These are phyloP conservation scores for Cryptus viduatorius DNA, from an alignment of 2,888 invertebrate genomes.

Conservation along the genomic window DNA sequence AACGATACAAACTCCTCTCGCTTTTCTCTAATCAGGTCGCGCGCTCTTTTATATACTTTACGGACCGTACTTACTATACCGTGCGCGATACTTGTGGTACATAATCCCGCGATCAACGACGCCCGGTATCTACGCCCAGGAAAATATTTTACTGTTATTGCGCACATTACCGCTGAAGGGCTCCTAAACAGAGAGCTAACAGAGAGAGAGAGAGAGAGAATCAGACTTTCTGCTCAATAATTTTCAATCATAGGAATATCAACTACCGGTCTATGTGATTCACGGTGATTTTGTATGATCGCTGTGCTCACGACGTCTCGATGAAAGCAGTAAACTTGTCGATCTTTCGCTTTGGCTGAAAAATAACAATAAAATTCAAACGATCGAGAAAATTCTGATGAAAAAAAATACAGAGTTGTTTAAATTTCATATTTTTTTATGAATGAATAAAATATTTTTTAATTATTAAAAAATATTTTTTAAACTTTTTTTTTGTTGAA, in stretches of 20 bases:
- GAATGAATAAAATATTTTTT: no score
- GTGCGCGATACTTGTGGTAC: slow-evolving; percentile 26
- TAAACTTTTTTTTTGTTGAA: no score
- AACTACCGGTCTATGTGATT: no score
- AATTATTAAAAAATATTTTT: no score
- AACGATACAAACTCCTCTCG: slow-evolving; percentile 48
- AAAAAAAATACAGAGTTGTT: no score
- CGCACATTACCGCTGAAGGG: not conserved
- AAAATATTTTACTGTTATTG: slow-evolving; percentile 30
- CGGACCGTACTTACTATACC: not conserved
- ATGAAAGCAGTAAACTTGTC: no score
- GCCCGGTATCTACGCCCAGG: not conserved
- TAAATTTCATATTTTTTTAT: no score
- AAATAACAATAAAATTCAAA: no score
- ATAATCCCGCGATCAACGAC: not conserved
- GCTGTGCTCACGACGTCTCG: no score
- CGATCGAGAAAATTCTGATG: no score
- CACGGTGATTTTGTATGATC: no score
- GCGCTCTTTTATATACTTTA: slow-evolving; percentile 41
- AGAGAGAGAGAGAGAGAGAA: not conserved
- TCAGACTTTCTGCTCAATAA: slow-evolving; percentile 29
- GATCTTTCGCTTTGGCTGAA: no score
- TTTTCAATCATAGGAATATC: slow-evolving; percentile 37
- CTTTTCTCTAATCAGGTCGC: slow-evolving; percentile 61
- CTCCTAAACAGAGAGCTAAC: slow-evolving; percentile 6